Conservation (phyloP, 2,113 vertebrate species). For the Nymphicus hollandicus region DNA sequence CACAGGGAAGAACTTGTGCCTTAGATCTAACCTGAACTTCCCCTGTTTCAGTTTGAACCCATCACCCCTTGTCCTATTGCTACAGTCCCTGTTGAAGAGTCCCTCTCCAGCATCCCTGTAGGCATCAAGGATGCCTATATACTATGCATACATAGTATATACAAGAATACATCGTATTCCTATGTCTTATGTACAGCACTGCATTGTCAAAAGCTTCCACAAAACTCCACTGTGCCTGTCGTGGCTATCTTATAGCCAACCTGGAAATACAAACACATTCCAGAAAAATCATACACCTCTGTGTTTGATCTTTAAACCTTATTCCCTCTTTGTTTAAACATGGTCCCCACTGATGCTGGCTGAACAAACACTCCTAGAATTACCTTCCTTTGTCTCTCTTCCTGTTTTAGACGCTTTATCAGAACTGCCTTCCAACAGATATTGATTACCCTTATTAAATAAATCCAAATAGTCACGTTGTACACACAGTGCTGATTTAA, state of each 20-base stretch:
- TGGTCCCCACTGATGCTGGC: background rate
- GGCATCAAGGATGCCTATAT: no score
- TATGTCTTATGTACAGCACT: background rate
- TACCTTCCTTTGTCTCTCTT: background rate
- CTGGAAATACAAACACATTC: background rate
- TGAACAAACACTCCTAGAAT: background rate
- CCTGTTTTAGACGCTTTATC: background rate
- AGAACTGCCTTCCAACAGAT: background rate
- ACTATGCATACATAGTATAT: no score
- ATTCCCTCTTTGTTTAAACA: background rate
- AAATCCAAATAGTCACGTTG: background rate
- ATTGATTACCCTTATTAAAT: background rate
- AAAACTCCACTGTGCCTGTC: background rate
- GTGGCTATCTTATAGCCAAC: background rate
- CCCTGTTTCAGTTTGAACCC: no score
- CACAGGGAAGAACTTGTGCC: no score
- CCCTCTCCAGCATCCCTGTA: no score
- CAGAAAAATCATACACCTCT: background rate
- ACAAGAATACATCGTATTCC: background rate
- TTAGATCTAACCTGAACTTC: no score
- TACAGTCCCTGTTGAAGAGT: no score
- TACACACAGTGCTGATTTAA: background rate
- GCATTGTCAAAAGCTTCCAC: background rate
- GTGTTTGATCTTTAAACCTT: background rate
- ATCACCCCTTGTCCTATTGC: no score